Conservation (phyloP, 2,888 invertebrate species). For the Trissolcus brochymenae region DNA sequence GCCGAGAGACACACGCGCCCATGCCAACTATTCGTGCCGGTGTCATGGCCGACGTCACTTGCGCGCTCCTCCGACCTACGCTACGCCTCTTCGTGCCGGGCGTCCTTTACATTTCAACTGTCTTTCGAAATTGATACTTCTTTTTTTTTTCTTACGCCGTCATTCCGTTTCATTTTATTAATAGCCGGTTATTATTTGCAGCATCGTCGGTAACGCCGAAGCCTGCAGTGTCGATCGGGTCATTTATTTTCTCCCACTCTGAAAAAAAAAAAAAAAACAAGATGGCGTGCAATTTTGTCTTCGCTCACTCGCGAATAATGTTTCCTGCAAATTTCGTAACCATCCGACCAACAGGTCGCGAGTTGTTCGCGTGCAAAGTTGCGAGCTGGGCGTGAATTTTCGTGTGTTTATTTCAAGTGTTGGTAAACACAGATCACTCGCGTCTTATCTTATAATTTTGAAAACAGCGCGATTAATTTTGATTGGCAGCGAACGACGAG, state of each 20-base stretch:
- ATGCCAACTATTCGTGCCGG: constrained; percentile 58
- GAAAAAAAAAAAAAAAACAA: no score
- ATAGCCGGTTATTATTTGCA: no score
- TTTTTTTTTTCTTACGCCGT: constrained; percentile 15
- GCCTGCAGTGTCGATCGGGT: no score
- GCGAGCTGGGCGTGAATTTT: constrained; percentile 8
- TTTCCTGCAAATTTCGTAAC: no score
- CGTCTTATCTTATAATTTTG: background rate
- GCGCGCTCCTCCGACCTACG: constrained; percentile 44
- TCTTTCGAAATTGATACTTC: constrained; percentile 31
- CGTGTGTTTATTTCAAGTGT: constrained; percentile 1
- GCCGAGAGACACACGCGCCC: constrained; percentile 47
- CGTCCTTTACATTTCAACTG: constrained; percentile 38
- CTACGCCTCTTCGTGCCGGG: constrained; percentile 32
- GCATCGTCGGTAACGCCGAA: background rate
- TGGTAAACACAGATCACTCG: constrained; percentile 11
- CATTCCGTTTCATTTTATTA: no score
- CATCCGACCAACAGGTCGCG: no score
- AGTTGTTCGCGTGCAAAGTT: background rate
- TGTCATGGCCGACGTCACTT: constrained; percentile 66
- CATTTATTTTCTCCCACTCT: no score
- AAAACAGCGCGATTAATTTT: constrained; percentile 14
- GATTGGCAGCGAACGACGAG: constrained; percentile 24
- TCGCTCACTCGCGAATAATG: background rate
- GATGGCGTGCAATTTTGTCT: background rate